These are phyloP conservation scores for Chaunax sp. DNA, from an alignment of 2,797 vertebrate species.

Conservation along the genomic window DNA sequence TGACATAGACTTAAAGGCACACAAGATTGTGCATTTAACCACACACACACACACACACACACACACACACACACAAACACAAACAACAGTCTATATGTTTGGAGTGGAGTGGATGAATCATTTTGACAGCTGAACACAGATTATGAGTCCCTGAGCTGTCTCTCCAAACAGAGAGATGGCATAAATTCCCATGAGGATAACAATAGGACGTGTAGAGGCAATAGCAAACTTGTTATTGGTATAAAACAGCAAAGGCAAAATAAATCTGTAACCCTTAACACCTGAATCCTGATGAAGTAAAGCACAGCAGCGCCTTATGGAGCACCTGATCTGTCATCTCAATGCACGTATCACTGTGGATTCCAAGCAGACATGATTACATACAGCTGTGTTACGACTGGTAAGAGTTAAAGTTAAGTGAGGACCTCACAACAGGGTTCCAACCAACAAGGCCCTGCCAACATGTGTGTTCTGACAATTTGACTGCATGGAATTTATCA, in stretches of 20 bases:
- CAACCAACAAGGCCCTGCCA: conserved; percentile 27
- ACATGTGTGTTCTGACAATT: conserved; percentile 64
- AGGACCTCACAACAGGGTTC: conserved; percentile 48
- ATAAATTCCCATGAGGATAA: conserved; percentile 48
- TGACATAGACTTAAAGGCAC: conserved; percentile 30
- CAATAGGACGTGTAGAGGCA: conserved; percentile 28
- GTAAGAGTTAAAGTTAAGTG: background rate
- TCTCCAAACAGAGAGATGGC: conserved; percentile 51
- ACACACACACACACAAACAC: conserved; percentile 8
- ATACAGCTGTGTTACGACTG: background rate
- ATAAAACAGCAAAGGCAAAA: conserved; percentile 13
- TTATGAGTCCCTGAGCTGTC: conserved; percentile 54
- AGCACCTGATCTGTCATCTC: background rate
- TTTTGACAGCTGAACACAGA: conserved; percentile 70
- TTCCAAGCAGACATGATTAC: background rate
- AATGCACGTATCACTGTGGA: background rate
- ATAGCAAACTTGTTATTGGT: conserved; percentile 19
- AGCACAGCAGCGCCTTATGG: conserved; percentile 2
- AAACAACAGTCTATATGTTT: conserved; percentile 53
- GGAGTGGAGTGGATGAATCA: conserved; percentile 66
- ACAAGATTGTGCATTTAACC: conserved; percentile 7
- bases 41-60: conserved; percentile 13
- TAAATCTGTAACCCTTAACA: conserved; percentile 7
- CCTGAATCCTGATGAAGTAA: conserved; percentile 2
- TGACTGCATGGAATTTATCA: conserved; percentile 39